Percentiles rank a stretch among this genome's conserved stretches.
phyloP scores from a whole-genome alignment of 2,888 invertebrate genomes.

The Toxonevra muliebris region DNA sequence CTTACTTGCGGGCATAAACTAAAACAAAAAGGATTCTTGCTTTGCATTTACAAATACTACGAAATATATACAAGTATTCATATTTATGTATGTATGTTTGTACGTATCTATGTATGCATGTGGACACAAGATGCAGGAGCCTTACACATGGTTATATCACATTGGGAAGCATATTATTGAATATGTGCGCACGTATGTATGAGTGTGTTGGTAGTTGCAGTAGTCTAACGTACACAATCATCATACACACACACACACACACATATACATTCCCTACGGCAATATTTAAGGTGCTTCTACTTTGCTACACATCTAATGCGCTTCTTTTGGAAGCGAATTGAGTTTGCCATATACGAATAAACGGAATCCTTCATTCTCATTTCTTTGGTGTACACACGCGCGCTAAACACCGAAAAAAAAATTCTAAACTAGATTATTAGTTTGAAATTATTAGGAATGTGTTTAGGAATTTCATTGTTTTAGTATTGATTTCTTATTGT shows the following conservation, averaged over 20 bases:
- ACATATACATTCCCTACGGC: too few species aligned
- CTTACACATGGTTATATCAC: conserved; percentile 10
- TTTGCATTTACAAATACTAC: conserved; percentile 37
- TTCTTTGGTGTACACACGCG: too few species aligned
- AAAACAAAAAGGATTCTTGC: conserved; percentile 44
- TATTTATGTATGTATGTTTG: conserved; percentile 10
- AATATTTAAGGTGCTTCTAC: too few species aligned
- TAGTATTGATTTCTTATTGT: too few species aligned
- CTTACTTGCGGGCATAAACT: conserved; percentile 44
- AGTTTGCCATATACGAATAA: too few species aligned
- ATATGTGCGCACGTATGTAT: conserved; percentile 8
- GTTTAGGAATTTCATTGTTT: too few species aligned
- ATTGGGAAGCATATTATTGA: conserved; percentile 16
- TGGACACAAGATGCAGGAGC: conserved; percentile 7
- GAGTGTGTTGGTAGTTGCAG: background rate
- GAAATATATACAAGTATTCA: background rate
- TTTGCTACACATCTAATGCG: too few species aligned
- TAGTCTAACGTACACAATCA: background rate
- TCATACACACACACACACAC: background rate
- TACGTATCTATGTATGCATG: conserved; percentile 11
- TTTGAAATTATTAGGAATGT: too few species aligned
- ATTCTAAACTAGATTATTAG: too few species aligned
- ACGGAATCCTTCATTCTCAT: too few species aligned
- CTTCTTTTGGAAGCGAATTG: too few species aligned
- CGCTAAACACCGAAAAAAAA: too few species aligned